Conservation (phyloP, 1,140 invertebrate species). For the Nasonia vitripennis region DNA sequence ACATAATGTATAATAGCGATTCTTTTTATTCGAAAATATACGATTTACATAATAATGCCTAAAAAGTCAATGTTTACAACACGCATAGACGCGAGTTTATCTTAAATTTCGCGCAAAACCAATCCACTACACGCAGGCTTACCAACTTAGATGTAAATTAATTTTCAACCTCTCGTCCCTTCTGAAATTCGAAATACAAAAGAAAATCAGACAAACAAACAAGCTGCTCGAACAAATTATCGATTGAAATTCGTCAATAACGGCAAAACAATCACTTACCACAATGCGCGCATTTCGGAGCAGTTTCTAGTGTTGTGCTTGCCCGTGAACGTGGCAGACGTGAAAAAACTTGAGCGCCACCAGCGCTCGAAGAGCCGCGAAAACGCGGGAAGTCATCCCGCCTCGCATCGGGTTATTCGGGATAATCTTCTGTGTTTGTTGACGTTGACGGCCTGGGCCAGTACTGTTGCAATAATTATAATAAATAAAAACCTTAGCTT, state of each 20-base stretch:
- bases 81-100: too few relatives aligned
- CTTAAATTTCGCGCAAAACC: too few relatives aligned
- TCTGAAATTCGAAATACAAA: too few relatives aligned
- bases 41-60: too few relatives aligned
- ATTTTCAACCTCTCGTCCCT: too few relatives aligned
- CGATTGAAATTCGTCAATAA: neutral
- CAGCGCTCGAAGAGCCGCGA: neutral
- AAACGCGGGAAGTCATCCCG: slow-evolving; percentile 42
- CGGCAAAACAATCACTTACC: neutral
- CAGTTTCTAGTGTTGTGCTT: neutral
- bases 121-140: too few relatives aligned
- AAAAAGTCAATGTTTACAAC: too few relatives aligned
- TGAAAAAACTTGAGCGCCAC: neutral
- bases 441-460: slow-evolving; percentile 29
- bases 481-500: neutral
- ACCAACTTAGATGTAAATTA: too few relatives aligned
- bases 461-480: neutral
- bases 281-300: neutral
- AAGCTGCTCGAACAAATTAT: neutral
- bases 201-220: too few relatives aligned
- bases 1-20: too few relatives aligned
- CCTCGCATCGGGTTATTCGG: neutral
- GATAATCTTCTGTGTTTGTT: slow-evolving; percentile 40
- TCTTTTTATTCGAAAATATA: too few relatives aligned
- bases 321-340: neutral